These are phyloP conservation scores for Calephelis nemesis DNA, from an alignment of 1,140 invertebrate genomes.

Conservation along the genomic window DNA sequence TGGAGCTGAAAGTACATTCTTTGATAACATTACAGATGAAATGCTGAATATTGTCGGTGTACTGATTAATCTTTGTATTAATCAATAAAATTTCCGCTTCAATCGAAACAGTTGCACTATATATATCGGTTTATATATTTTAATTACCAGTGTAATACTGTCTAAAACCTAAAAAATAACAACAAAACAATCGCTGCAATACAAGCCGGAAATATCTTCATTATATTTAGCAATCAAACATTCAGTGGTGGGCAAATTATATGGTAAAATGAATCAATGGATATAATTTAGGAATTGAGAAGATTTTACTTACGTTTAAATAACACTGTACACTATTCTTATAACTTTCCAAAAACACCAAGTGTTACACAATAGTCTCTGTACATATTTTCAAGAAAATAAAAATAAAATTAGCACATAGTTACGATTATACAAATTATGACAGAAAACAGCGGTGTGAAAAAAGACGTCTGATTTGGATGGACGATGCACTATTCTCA, in stretches of 20 bases:
- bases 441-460: conserved; percentile 70
- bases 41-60: conserved; percentile 1
- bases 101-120: conserved; percentile 39
- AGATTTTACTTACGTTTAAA: conserved; percentile 59
- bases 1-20: neutral
- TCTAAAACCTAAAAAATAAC: conserved; percentile 17
- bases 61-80: conserved; percentile 37
- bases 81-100: conserved; percentile 35
- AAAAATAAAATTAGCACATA: conserved; percentile 56
- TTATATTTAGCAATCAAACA: conserved; percentile 30
- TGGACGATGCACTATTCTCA: conserved; percentile 49
- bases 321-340: conserved; percentile 41
- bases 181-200: conserved; percentile 14
- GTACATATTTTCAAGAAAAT: conserved; percentile 50
- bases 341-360: conserved; percentile 38
- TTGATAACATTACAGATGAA: neutral
- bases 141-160: neutral
- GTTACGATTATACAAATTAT: conserved; percentile 58
- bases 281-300: neutral
- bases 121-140: conserved; percentile 9
- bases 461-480: conserved; percentile 66
- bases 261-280: conserved; percentile 14
- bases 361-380: conserved; percentile 50
- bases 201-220: conserved; percentile 27
- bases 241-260: conserved; percentile 20